Evolutionary conservation across 2,113 vertebrate genomes (phyloP), one percentile per base, ranked within the genome.

Genomic region (Thamnaconus septentrionalis): DNA sequence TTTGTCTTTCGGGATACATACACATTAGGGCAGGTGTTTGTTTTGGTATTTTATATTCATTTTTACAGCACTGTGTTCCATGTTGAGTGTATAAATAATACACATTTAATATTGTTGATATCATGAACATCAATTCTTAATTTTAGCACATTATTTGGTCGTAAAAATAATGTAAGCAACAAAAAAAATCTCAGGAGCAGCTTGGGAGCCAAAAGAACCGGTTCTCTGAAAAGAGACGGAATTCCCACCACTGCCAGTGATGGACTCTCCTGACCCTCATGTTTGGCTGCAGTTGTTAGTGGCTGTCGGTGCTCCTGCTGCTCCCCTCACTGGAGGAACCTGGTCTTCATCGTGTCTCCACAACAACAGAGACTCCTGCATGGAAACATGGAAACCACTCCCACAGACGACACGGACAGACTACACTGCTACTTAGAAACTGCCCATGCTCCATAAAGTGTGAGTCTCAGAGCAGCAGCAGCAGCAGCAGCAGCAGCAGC

Each of bases 381-480:
- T 92, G 91, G 92, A 94, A 94, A 91, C 82, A 80, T 92, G 91
- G 92, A 94, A 94, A 91, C 90, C 85, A 43, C 90, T 90, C 92
- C 93, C 92, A 90, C 60, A 93, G 92, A 90, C 90, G 85, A 85
- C 91, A 91, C 91, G 93, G 93, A 95, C 94, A 92, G 94, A 96
- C 93, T 95, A 91, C 94, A 92, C 93, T 92, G 88, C 93, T 93
- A 92, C 93, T 95, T 94, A 93, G 94, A 95, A 97, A 96, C 94
- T 94, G 92, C 94, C 94, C 93, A 94, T 94, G 95, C 92, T 91
- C 92, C 94, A 95, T 97, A 96, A 98, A 98, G 96, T 93, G 93
- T 89, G 92, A 92, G 86, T 91, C 88, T 91, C 92, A 87, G 91
- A 95, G 92, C 91, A 89, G 89, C 93, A 93, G 92, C 90, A 93